These are phyloP conservation scores for Pantelozetes paolii DNA, from an alignment of 2,888 invertebrate species.

Conservation along the genomic window DNA sequence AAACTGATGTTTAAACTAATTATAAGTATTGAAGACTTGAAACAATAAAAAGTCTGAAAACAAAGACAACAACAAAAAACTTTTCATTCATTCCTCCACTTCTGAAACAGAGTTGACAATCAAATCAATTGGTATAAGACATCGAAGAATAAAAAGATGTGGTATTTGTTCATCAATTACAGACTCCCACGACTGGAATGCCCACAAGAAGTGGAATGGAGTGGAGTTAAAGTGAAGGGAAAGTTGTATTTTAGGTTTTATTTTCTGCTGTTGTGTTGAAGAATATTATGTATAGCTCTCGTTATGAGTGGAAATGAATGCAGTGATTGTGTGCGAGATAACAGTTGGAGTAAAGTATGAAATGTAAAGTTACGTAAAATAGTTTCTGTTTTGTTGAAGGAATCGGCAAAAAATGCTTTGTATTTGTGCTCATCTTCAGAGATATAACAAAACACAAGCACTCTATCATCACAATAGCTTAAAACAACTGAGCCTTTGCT, in stretches of 20 bases:
- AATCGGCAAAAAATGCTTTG: neutral
- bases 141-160: too few species aligned
- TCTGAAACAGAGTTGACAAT: too few species aligned
- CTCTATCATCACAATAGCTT: slow-evolving; percentile 1
- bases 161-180: neutral
- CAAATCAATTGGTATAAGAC: too few species aligned
- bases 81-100: too few species aligned
- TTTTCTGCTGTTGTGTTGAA: neutral
- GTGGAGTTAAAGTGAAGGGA: neutral
- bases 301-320: neutral
- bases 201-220: neutral
- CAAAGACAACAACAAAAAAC: too few species aligned
- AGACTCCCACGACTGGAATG: neutral
- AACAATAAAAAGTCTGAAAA: too few species aligned
- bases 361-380: neutral
- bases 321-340: neutral
- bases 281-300: neutral
- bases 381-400: neutral
- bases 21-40: too few species aligned
- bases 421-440: neutral
- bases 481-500: neutral
- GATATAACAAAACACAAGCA: neutral
- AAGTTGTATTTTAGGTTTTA: neutral
- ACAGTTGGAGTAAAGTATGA: neutral
- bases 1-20: too few species aligned